Percentiles rank a stretch among this genome's conserved stretches.
phyloP scores from a whole-genome alignment of 2,888 invertebrate genomes.

The Tetragnatha montana region DNA sequence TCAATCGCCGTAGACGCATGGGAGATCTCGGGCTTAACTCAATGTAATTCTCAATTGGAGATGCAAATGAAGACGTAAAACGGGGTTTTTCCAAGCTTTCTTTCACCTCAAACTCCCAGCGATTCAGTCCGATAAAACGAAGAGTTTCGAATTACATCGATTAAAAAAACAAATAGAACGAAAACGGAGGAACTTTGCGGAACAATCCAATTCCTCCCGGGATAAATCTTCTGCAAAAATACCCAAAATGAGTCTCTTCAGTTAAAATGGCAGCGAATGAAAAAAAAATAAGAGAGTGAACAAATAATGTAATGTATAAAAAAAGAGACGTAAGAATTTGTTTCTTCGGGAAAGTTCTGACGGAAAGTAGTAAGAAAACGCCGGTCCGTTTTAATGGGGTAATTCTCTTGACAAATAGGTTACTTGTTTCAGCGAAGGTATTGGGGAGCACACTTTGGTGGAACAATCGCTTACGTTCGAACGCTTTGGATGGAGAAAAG shows the following conservation, averaged over 20 bases:
- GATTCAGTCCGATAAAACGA: conserved; percentile 33
- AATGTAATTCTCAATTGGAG: conserved; percentile 30
- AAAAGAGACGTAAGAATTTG: conserved; percentile 25
- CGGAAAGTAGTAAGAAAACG: conserved; percentile 6
- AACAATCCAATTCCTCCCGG: conserved; percentile 52
- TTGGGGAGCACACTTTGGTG: neutral
- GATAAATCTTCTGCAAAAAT: conserved; percentile 58
- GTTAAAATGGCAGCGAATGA: conserved; percentile 13
- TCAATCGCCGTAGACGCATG: conserved; percentile 6
- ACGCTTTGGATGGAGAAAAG: conserved; percentile 20
- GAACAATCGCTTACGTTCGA: conserved; percentile 25
- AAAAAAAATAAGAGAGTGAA: conserved; percentile 13
- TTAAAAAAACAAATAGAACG: conserved; percentile 25
- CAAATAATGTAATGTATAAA: neutral
- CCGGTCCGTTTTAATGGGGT: conserved; percentile 42
- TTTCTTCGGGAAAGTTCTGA: conserved; percentile 8
- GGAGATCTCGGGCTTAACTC: neutral
- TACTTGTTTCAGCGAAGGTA: conserved; percentile 27
- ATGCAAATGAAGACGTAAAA: conserved; percentile 44
- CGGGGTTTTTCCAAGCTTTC: conserved; percentile 1
- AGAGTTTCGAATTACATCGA: conserved; percentile 43
- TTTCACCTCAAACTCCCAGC: conserved; percentile 4
- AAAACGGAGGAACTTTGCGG: conserved; percentile 12
- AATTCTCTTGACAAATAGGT: conserved; percentile 62
- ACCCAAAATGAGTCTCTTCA: conserved; percentile 54